Base-by-base conservation (phyloP, 2,113 vertebrate genomes). In the Antechinus stuartii region DNA sequence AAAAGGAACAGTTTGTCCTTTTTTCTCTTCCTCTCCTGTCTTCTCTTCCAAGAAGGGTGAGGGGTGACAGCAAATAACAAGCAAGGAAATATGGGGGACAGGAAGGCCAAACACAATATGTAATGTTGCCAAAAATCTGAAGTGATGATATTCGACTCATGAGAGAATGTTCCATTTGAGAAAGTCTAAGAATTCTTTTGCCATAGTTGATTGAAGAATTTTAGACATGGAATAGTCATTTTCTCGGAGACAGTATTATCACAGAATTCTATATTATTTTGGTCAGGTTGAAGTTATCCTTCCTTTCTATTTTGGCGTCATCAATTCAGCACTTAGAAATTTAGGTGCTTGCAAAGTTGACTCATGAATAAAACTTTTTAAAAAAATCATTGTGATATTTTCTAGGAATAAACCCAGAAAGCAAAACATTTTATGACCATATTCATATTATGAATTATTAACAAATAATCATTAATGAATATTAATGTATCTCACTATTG, bases 391-490 rank as follows among this genome's bases (percentile, higher is more conserved):
- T 84, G 16, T 76, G 68, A 42, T 91, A 93, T 95, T 96, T 97
- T 97, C 97, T 96, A 97, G 96, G 97, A 6, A 46, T 49, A 92
- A 92, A 93, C 50, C 49, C 90, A 95, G 90, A 94, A 96, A 84
- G 55, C 53, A 91, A 92, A 94, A 54, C 53, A 84, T 90, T 54
- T 92, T 26, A 19, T 27, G n/a, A 57, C 3, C 50, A 93, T 27
- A 27, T 84, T 93, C 46, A 0, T n/a, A 76, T 92, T 94, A 92
- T 42, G 68, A 84, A 84, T n/a, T 42, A 42, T 84, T 42, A 42
- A 84, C n/a, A 84, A n/a, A 84, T 84, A 84, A 84, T 84, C 95
- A 90, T 54, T 92, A 92, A 90, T 4, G 26, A 42, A 49, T 68
- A 56, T 93, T 92, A 50, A 94, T 54, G 91, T 91, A 49, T 90